Conservation (phyloP, 2,797 vertebrate species). For the Nyctalus aviator region DNA sequence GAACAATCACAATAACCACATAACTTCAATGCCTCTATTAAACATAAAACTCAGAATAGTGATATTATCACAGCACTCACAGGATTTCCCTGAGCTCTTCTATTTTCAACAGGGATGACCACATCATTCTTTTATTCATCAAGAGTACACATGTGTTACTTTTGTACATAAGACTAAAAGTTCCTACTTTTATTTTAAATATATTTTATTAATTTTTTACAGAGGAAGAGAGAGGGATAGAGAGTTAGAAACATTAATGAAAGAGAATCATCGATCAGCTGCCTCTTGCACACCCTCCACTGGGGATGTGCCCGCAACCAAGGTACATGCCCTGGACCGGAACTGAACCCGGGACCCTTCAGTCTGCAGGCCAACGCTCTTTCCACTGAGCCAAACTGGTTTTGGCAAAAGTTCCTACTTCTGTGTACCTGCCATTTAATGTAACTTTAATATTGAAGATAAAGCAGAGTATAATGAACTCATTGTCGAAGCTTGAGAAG, state of each 20-base stretch:
- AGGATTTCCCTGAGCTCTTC: background rate
- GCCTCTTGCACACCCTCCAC: too few relatives aligned
- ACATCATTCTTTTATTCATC: constrained; percentile 9
- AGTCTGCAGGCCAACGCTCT: too few relatives aligned
- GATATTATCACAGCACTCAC: background rate
- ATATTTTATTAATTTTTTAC: too few relatives aligned
- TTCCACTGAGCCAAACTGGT: too few relatives aligned
- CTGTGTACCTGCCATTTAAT: constrained; percentile 16
- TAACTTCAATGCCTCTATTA: background rate
- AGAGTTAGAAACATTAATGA: too few relatives aligned
- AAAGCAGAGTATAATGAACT: background rate
- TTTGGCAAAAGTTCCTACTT: background rate
- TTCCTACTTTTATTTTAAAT: background rate
- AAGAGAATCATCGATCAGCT: too few relatives aligned
- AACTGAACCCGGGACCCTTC: too few relatives aligned
- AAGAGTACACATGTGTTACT: background rate
- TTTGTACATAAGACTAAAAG: background rate
- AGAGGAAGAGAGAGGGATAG: too few relatives aligned
- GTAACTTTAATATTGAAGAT: background rate
- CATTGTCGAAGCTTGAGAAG: background rate
- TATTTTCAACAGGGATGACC: background rate
- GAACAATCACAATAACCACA: background rate
- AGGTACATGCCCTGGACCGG: too few relatives aligned
- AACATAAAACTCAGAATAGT: constrained; percentile 48
- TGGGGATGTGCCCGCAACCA: too few relatives aligned